Evolutionary conservation across 2,888 invertebrate species (phyloP).

Genomic region (Crossocerus cetratus): DNA sequence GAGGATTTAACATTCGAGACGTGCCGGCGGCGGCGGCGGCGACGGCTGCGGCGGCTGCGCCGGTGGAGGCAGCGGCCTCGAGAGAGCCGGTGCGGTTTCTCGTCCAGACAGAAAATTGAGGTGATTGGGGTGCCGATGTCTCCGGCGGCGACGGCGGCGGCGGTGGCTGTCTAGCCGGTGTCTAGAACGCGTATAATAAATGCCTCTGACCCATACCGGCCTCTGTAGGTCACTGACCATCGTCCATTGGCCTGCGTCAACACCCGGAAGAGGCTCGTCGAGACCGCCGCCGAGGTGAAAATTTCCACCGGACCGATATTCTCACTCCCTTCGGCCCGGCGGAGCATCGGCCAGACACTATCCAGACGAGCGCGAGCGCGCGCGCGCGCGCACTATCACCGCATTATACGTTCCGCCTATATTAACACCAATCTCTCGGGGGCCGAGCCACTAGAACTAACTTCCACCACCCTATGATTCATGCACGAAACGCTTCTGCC

Average conservation of each 20-base stretch:
- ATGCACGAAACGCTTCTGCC: neutral
- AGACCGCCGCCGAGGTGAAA: slow-evolving; percentile 46
- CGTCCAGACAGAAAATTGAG: slow-evolving; percentile 48
- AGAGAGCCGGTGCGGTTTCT: slow-evolving; percentile 30
- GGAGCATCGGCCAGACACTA: neutral
- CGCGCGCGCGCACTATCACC: no score
- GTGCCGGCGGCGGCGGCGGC: neutral
- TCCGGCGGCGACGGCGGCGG: slow-evolving; percentile 61
- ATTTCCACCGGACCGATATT: slow-evolving; percentile 33
- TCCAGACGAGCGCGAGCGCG: no score
- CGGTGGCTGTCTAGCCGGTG: slow-evolving; percentile 69
- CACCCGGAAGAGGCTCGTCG: slow-evolving; percentile 53
- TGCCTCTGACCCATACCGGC: slow-evolving; percentile 64
- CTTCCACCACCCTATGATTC: neutral
- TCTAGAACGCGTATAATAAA: slow-evolving; percentile 71
- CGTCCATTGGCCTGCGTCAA: slow-evolving; percentile 52
- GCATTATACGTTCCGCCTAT: neutral
- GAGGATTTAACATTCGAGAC: slow-evolving; percentile 20
- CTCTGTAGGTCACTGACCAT: slow-evolving; percentile 71
- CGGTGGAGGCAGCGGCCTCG: slow-evolving; percentile 8
- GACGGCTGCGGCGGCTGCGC: neutral
- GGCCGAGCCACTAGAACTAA: neutral
- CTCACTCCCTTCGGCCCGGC: neutral
- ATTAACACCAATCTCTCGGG: neutral
- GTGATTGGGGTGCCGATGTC: slow-evolving; percentile 63